A percentile compares a stretch with the other conserved stretches of the same genome.
Evolutionary conservation across 2,113 vertebrate genomes (phyloP).

Genomic region (Muntiacus reevesi): DNA sequence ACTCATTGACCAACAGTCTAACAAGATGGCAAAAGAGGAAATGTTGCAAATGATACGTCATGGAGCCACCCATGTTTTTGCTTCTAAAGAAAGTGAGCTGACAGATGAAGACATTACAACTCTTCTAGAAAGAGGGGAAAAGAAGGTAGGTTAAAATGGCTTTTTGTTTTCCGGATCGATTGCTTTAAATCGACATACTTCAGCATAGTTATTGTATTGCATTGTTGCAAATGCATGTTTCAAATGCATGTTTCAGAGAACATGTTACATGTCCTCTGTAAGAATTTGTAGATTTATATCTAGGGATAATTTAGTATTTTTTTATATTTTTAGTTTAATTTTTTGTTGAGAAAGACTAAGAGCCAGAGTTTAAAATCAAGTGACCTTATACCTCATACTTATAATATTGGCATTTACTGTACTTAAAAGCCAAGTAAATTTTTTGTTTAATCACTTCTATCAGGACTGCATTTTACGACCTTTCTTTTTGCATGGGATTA

Average conservation of each 20-base stretch:
- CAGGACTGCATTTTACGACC: not conserved
- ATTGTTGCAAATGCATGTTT: not conserved
- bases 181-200: not conserved
- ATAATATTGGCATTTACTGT: not conserved
- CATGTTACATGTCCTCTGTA: not conserved
- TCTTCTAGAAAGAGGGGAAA: slow-evolving; percentile 91
- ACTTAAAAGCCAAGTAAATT: not conserved
- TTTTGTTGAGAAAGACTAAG: slow-evolving; percentile 15
- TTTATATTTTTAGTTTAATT: not conserved
- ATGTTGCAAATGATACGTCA: slow-evolving; percentile 95
- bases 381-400: not conserved
- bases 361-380: not conserved
- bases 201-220: not conserved
- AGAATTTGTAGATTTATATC: slow-evolving; percentile 5
- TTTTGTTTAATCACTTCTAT: not conserved
- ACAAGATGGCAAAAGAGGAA: slow-evolving; percentile 91
- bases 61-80: slow-evolving; percentile 90
- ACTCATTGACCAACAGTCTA: slow-evolving; percentile 91
- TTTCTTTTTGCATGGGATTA: not conserved
- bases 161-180: not conserved
- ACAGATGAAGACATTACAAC: slow-evolving; percentile 91
- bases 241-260: not conserved
- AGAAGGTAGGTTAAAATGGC: slow-evolving; percentile 83
- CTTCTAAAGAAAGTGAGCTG: slow-evolving; percentile 91
- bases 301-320: not conserved